phyloP scores from a whole-genome alignment of 2,888 invertebrate genomes.

The Lycia hirtaria region DNA sequence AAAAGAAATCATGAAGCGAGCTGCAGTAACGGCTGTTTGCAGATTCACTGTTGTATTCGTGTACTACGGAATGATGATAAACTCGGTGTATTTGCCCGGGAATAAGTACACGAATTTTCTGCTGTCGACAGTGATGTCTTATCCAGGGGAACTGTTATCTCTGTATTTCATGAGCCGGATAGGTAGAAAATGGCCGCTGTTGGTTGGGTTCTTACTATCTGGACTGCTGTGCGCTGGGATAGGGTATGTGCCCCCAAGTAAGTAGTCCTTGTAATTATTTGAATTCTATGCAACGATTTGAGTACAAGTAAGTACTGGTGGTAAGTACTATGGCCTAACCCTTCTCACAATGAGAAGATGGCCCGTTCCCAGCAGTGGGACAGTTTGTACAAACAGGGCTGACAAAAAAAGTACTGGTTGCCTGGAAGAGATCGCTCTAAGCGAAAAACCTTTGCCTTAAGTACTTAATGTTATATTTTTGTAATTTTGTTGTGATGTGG shows the following conservation, averaged over 20 bases:
- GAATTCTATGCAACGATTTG: too few relatives aligned
- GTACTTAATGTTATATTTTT: too few relatives aligned
- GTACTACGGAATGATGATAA: conserved; percentile 71
- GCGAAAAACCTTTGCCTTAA: too few relatives aligned
- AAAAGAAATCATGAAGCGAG: conserved; percentile 60
- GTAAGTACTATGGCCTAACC: too few relatives aligned
- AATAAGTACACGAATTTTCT: conserved; percentile 72
- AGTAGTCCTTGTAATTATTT: too few relatives aligned
- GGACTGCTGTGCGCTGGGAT: conserved; percentile 60
- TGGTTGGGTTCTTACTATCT: conserved; percentile 59
- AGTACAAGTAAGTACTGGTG: too few relatives aligned
- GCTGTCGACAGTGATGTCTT: conserved; percentile 69
- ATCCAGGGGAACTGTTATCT: conserved; percentile 69
- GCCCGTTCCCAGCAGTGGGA: not conserved
- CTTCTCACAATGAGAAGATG: too few relatives aligned
- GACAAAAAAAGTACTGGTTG: too few relatives aligned
- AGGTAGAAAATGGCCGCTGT: conserved; percentile 66
- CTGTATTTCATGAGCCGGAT: conserved; percentile 69
- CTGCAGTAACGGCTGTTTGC: conserved; percentile 54
- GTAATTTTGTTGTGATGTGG: too few relatives aligned
- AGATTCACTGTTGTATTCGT: conserved; percentile 69
- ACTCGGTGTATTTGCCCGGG: conserved; percentile 72
- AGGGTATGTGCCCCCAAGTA: conserved; percentile 63
- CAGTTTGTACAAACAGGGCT: not conserved
- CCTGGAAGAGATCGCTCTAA: too few relatives aligned